These are phyloP conservation scores for Athripsodes cinereus DNA, from an alignment of 2,888 invertebrate genomes.

Conservation along the genomic window DNA sequence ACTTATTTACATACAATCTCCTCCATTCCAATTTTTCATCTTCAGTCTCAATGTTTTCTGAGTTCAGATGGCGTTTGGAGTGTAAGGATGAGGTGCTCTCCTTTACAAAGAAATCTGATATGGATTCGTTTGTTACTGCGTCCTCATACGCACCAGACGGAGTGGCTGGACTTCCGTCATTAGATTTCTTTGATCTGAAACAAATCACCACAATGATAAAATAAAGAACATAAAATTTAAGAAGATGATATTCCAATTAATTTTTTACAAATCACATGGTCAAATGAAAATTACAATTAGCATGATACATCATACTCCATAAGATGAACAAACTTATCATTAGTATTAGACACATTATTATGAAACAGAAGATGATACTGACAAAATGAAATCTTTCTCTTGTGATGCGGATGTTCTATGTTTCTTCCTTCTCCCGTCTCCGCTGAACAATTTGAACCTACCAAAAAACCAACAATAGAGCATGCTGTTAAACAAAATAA, in stretches of 20 bases:
- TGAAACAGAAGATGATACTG: neutral
- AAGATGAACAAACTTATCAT: too few species aligned
- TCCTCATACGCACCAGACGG: neutral
- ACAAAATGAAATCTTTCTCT: neutral
- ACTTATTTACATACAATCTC: too few species aligned
- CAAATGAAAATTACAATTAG: too few species aligned
- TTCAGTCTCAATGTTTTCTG: neutral
- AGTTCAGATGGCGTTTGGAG: neutral
- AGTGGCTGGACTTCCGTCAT: neutral
- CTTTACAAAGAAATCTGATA: neutral
- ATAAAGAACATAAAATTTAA: too few species aligned
- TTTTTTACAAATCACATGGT: too few species aligned
- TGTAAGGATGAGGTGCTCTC: neutral
- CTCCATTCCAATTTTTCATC: conserved; percentile 14
- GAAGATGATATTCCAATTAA: too few species aligned
- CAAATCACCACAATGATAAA: too few species aligned
- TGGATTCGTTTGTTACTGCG: neutral
- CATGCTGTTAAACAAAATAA: neutral
- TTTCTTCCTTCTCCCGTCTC: conserved; percentile 12
- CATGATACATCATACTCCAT: too few species aligned
- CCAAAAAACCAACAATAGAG: neutral
- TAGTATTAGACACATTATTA: too few species aligned
- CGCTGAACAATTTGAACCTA: conserved; percentile 15
- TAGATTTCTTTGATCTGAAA: neutral
- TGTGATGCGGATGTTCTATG: conserved; percentile 13